These are phyloP conservation scores for Emmelina monodactyla DNA, from an alignment of 2,888 invertebrate species.

Conservation along the genomic window DNA sequence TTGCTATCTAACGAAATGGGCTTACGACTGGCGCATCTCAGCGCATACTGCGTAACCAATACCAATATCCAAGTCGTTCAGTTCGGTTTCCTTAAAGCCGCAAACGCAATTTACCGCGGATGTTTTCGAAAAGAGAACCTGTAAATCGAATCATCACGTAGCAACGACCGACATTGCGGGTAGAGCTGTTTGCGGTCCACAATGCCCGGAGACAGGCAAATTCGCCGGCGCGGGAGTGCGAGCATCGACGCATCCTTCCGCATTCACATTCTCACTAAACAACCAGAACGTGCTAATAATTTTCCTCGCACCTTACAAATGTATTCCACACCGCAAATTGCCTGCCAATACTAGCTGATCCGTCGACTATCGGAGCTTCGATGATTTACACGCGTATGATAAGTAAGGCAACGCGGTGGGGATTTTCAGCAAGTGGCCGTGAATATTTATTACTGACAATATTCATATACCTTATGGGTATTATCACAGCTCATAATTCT, in stretches of 20 bases:
- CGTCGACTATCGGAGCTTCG: too few species aligned
- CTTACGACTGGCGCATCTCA: conserved; percentile 14
- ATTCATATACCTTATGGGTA: conserved; percentile 21
- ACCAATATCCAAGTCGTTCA: conserved; percentile 23
- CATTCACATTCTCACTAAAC: conserved; percentile 7
- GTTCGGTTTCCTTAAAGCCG: conserved; percentile 44
- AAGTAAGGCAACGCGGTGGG: too few species aligned
- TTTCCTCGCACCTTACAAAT: background rate
- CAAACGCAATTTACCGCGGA: conserved; percentile 47
- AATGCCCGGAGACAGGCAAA: conserved; percentile 21
- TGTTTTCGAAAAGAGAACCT: conserved; percentile 49
- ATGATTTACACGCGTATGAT: too few species aligned
- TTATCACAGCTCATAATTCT: conserved; percentile 49
- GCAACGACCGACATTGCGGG: conserved; percentile 44
- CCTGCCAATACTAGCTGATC: too few species aligned
- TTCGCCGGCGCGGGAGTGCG: conserved; percentile 13
- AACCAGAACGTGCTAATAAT: background rate
- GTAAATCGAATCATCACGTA: conserved; percentile 60
- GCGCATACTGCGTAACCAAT: conserved; percentile 12
- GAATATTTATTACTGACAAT: conserved; percentile 1
- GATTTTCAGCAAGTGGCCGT: too few species aligned
- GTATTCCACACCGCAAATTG: too few species aligned
- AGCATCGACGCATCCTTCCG: conserved; percentile 14
- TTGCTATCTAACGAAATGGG: conserved; percentile 24
- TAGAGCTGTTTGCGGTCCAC: conserved; percentile 48